Conservation (phyloP, 2,113 vertebrate genomes). For the Labeo rohita region DNA sequence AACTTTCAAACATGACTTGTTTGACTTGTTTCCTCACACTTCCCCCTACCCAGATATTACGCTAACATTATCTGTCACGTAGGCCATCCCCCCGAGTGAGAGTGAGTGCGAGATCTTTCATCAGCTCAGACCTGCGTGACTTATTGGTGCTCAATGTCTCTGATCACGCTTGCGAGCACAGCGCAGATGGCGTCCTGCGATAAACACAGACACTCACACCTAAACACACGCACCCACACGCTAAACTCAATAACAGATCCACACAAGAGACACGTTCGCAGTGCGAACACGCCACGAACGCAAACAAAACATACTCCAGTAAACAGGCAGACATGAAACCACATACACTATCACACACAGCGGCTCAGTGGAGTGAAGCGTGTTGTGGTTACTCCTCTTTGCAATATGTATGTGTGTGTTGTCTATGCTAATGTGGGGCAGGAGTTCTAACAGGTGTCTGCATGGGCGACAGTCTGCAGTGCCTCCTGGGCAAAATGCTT, state of each 20-base stretch:
- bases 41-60: constrained; percentile 30
- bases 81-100: constrained; percentile 1
- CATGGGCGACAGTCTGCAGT: constrained; percentile 76
- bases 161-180: constrained; percentile 37
- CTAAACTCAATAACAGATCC: constrained; percentile 11
- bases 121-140: constrained; percentile 29
- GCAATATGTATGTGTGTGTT: constrained; percentile 70
- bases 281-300: constrained; percentile 6
- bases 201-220: constrained; percentile 28
- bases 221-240: constrained; percentile 26
- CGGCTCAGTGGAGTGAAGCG: constrained; percentile 8
- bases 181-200: constrained; percentile 47
- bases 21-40: constrained; percentile 11
- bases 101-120: constrained; percentile 23
- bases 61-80: constrained; percentile 32
- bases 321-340: constrained; percentile 17
- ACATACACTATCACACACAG: constrained; percentile 13
- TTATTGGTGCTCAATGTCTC: constrained; percentile 46
- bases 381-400: constrained; percentile 43
- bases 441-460: constrained; percentile 80
- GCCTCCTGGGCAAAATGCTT: constrained; percentile 82
- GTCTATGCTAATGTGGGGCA: constrained; percentile 79
- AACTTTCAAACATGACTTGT: constrained; percentile 1
- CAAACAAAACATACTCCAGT: constrained; percentile 37
- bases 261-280: constrained; percentile 32